Conservation (phyloP, 1,140 invertebrate species). For the Heliconius hermathena region DNA sequence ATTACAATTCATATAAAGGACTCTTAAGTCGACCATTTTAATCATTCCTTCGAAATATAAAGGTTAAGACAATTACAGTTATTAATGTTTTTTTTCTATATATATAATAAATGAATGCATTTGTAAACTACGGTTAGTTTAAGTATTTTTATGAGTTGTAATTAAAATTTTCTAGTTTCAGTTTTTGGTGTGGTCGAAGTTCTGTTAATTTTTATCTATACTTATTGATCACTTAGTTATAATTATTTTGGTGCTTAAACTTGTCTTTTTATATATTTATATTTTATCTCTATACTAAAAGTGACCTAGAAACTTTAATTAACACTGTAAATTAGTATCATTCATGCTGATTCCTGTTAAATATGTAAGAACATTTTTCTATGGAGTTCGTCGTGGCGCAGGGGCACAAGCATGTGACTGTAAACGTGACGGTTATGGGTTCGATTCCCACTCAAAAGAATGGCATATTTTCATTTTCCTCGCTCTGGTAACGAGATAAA, state of each 20-base stretch:
- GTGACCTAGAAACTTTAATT: no score
- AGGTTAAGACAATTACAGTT: slow-evolving; percentile 66
- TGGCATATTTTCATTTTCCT: no score
- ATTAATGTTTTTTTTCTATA: slow-evolving; percentile 36
- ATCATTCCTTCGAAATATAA: slow-evolving; percentile 61
- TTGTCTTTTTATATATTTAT: no score
- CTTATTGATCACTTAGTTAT: neutral
- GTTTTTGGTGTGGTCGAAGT: neutral
- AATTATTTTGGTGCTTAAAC: neutral
- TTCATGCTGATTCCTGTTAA: no score
- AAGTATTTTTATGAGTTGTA: slow-evolving; percentile 11
- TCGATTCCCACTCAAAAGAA: no score
- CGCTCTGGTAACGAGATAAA: no score
- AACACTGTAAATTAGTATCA: no score
- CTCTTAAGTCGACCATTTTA: slow-evolving; percentile 47
- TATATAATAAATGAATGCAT: slow-evolving; percentile 33
- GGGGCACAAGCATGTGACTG: no score
- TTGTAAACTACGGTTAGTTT: slow-evolving; percentile 28
- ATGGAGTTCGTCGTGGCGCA: no score
- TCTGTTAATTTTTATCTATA: neutral
- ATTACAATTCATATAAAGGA: slow-evolving; percentile 41
- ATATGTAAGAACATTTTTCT: no score
- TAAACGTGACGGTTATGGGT: no score
- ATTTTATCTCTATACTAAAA: no score
- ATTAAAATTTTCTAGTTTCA: slow-evolving; percentile 1